Evolutionary conservation across 2,888 invertebrate species (phyloP).

Genomic region (Sycophila texana): DNA sequence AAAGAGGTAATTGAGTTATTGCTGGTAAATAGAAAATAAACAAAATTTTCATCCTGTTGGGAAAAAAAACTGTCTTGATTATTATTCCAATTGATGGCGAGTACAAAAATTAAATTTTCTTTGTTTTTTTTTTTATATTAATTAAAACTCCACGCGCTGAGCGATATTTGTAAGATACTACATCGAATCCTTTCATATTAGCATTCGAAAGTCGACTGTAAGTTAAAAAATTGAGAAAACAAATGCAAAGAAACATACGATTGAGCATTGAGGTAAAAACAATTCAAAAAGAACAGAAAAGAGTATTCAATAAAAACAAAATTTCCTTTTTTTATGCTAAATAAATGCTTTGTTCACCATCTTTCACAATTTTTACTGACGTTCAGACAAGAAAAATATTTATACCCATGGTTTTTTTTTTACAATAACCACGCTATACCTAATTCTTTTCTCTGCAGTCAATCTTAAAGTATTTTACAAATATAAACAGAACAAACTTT

Average conservation of each 20-base stretch:
- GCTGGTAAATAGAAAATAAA: constrained; percentile 59
- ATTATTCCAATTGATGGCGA: constrained; percentile 19
- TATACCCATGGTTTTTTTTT: background rate
- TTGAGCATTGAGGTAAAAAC: background rate
- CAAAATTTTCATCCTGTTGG: constrained; percentile 58
- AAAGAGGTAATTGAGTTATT: constrained; percentile 55
- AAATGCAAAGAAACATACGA: constrained; percentile 22
- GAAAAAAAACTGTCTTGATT: constrained; percentile 40
- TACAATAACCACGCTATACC: background rate
- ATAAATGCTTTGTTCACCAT: constrained; percentile 1
- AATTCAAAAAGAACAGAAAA: constrained; percentile 1
- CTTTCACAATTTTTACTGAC: constrained; percentile 10
- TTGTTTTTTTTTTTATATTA: constrained; percentile 6
- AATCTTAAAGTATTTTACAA: constrained; percentile 27
- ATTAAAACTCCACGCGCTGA: background rate
- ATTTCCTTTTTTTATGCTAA: constrained; percentile 2
- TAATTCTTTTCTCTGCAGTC: background rate
- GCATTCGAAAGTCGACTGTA: background rate
- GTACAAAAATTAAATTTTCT: constrained; percentile 10
- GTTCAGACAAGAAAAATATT: constrained; percentile 1
- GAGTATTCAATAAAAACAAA: constrained; percentile 21
- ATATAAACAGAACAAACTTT: constrained; percentile 26
- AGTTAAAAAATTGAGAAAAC: constrained; percentile 1
- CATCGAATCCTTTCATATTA: constrained; percentile 6
- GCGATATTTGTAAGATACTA: constrained; percentile 34